A percentile compares a stretch with the other conserved stretches of the same genome.
Evolutionary conservation across 2,797 vertebrate species (phyloP).

Genomic region (Acipenser transmontanus): DNA sequence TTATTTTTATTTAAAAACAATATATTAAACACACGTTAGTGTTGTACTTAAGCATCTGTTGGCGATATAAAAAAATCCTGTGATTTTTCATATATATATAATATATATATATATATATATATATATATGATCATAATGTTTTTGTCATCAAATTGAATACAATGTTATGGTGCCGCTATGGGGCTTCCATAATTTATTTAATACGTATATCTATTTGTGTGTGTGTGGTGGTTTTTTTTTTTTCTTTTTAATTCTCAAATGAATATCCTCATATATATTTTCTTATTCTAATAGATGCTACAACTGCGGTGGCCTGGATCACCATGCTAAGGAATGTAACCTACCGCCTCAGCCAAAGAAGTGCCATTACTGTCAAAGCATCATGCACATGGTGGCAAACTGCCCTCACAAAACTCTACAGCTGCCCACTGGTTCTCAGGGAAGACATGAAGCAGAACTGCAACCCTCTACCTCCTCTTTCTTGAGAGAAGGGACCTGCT

Average conservation of each 20-base stretch:
- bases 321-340: constrained; percentile 74
- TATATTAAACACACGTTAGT: too few relatives aligned
- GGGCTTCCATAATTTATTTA: constrained; percentile 4
- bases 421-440: constrained; percentile 61
- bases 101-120: neutral
- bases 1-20: too few relatives aligned
- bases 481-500: constrained; percentile 51
- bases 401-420: constrained; percentile 66
- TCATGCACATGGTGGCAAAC: constrained; percentile 75
- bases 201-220: too few relatives aligned
- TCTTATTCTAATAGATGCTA: constrained; percentile 58
- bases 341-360: constrained; percentile 81
- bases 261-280: neutral
- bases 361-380: constrained; percentile 80
- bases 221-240: too few relatives aligned
- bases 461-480: constrained; percentile 57
- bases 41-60: too few relatives aligned
- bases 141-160: neutral
- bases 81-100: too few relatives aligned
- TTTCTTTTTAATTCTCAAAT: too few relatives aligned
- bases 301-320: constrained; percentile 73
- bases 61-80: too few relatives aligned
- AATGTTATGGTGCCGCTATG: neutral
- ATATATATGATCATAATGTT: neutral
- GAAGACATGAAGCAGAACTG: constrained; percentile 64